Base-by-base conservation (phyloP, 2,113 vertebrate species). In the Onychostoma macrolepis region DNA sequence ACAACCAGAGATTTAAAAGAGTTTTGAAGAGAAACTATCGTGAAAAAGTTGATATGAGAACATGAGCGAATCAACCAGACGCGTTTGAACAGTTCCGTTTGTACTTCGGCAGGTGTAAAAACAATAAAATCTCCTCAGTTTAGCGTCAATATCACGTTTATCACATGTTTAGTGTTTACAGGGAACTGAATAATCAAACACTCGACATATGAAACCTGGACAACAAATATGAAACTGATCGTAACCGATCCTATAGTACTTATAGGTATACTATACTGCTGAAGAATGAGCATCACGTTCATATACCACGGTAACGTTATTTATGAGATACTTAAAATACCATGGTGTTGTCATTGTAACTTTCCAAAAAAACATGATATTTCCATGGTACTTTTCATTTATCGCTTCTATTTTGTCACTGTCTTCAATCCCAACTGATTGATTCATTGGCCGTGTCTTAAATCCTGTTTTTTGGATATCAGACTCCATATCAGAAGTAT, bases 31-130 rank as follows among this genome's bases (percentile, higher is more conserved):
- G 0, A 80, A 38, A n/a, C 53, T 4, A 12, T 21, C 48, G 50
- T 38, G 48, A 13, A 5, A 12, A 38, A 24, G 50, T n/a, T 38
- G 0, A 19, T 80, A 0, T 10, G 11, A 36, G 78, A n/a, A 4
- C 4, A 6, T 26, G 15, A 24, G 50, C 36, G 53, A 41, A 1
- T 48, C 74, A 9, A 33, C 8, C 65, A 19, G 17, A 15, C 53
- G 53, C 53, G 53, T 56, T 56, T 56, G 17, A 56, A 24, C 50
- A 6, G 2, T 3, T 67, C 13, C 7, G 30, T 9, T 2, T 38
- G 33, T 2, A 71, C 26, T 78, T 53, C 43, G 76, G 28, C 76
- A 78, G 76, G 76, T 78, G 76, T 78, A 50, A 21, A 53, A 21
- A 78, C 45, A 21, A 30, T 4, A 28, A 21, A 8, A 11, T 24